Evolutionary conservation across 2,888 invertebrate species (phyloP).

Genomic region (Cheiracanthium punctorium): DNA sequence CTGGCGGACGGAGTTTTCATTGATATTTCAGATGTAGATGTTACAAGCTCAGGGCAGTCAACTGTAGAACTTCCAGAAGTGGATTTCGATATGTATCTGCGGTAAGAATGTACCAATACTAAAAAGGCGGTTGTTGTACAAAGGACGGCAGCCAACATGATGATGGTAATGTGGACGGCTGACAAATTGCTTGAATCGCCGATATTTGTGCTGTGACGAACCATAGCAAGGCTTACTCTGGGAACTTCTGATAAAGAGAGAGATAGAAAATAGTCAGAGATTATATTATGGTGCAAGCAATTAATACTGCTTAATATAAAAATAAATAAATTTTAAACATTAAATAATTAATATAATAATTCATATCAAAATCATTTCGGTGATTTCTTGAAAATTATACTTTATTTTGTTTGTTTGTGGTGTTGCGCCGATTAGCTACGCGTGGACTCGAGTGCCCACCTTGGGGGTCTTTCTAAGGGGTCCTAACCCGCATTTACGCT

Average conservation of each 20-base stretch:
- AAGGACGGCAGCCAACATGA: conserved; percentile 58
- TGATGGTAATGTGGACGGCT: conserved; percentile 64
- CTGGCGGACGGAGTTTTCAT: conserved; percentile 49
- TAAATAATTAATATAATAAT: no score
- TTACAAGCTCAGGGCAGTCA: conserved; percentile 42
- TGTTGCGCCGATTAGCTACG: no score
- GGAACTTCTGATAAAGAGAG: conserved; percentile 43
- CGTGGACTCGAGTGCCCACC: no score
- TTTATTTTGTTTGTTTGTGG: no score
- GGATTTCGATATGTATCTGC: conserved; percentile 21
- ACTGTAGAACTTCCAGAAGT: conserved; percentile 29
- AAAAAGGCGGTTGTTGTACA: conserved; percentile 51
- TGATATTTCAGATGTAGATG: conserved; percentile 68
- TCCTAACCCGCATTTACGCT: no score
- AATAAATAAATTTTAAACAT: no score
- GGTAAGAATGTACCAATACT: conserved; percentile 40
- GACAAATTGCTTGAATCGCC: conserved; percentile 35
- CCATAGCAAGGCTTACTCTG: conserved; percentile 57
- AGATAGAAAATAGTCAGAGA: neutral
- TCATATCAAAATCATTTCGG: no score
- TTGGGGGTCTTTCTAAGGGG: no score
- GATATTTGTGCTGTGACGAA: conserved; percentile 32
- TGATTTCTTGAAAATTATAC: no score
- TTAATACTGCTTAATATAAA: no score
- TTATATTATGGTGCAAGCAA: no score